Evolutionary conservation across 1,140 invertebrate species (phyloP), one percentile per base, ranked within the genome.

Genomic region (Chelonus insularis): DNA sequence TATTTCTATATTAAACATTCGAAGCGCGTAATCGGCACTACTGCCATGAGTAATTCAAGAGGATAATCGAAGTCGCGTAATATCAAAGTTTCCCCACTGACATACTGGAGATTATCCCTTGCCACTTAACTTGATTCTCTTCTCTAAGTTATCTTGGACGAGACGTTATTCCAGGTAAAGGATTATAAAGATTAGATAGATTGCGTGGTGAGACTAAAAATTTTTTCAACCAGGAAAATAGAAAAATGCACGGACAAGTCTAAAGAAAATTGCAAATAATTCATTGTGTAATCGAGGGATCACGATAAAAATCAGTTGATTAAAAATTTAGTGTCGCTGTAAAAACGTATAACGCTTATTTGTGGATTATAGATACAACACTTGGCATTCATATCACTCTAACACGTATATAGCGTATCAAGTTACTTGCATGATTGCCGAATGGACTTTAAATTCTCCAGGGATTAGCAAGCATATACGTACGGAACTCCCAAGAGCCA

Each of bases 361-460:
- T 21, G 32, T 41, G 2, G n/a, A n/a, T n/a, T n/a, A n/a, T n/a
- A n/a, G n/a, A n/a, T n/a, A n/a, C 25, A 29, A 29, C 7, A 29
- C 25, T 29, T 29, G 25, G 25, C 25, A 29, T 29, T 4, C 25
- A 55, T n/a, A n/a, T n/a, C n/a, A 55, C 41, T 8, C 8, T 12
- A 12, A 34, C 39, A 58, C 43, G 32, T 32, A 58, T 21, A 39
- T 29, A 51, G 25, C 25, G 18, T 54, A n/a, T n/a, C 36, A 55
- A 61, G 59, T 61, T 61, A 51, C 51, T 61, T 61, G 51, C 51
- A 51, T 61, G 59, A 61, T 61, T 61, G 59, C 55, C 59, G 59
- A 61, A 61, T 51, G 59, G 59, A 61, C 59, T 61, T 61, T 61
- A 61, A 61, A 61, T 61, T 51, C 59, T 55, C 59, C 16, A 8